Evolutionary conservation across 2,888 invertebrate genomes (phyloP).

Genomic region (Stenodema calcarata): DNA sequence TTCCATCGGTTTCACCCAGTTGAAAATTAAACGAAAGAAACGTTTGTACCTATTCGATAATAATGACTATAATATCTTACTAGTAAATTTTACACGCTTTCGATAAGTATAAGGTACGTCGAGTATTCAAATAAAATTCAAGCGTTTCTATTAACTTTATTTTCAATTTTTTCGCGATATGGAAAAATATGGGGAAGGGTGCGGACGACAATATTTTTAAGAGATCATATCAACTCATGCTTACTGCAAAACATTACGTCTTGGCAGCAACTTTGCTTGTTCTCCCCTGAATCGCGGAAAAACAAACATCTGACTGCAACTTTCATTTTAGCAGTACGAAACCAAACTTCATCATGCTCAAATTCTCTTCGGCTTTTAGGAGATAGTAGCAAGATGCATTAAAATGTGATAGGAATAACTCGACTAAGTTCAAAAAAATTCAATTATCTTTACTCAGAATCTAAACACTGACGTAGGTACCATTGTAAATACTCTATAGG

Average conservation of each 20-base stretch:
- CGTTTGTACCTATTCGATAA: background rate
- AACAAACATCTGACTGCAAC: background rate
- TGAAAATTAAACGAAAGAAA: background rate
- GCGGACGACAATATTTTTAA: slow-evolving; percentile 31
- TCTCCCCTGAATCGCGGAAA: background rate
- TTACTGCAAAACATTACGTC: background rate
- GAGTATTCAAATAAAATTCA: background rate
- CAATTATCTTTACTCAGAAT: background rate
- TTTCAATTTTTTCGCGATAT: background rate
- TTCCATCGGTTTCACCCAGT: background rate
- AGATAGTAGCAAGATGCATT: background rate
- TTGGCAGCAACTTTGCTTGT: background rate
- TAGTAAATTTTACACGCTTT: background rate
- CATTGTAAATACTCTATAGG: background rate
- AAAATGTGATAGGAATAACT: slow-evolving; percentile 20
- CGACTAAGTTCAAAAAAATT: background rate
- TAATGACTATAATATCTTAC: background rate
- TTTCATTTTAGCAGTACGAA: background rate
- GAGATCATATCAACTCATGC: slow-evolving; percentile 15
- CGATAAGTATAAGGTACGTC: background rate
- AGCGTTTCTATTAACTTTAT: background rate
- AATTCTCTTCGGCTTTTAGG: slow-evolving; percentile 30
- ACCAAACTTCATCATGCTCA: background rate
- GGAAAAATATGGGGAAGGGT: slow-evolving; percentile 19
- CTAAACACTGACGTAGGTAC: background rate